Percentiles rank a stretch among this genome's conserved stretches.
Conservation (phyloP, 2,113 vertebrate species). For the Muscicapa adusta region DNA sequence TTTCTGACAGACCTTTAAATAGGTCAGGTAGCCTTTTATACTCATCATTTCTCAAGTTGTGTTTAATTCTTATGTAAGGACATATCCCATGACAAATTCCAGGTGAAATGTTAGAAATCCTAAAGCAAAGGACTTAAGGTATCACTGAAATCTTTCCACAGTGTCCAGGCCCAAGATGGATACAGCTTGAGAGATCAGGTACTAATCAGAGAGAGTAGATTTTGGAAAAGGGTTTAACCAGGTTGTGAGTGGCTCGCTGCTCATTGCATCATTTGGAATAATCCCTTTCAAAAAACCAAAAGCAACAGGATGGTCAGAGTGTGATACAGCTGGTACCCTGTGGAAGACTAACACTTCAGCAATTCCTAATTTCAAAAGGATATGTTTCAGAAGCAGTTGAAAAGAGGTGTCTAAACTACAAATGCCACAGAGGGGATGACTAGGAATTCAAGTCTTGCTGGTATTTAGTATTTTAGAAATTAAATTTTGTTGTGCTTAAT, state of each 20-base stretch:
- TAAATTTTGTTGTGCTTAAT: background rate
- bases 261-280: fast-evolving
- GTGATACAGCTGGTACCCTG: fast-evolving
- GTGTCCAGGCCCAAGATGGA: background rate
- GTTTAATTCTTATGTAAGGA: background rate
- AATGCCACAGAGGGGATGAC: background rate
- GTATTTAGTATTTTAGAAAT: background rate
- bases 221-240: background rate
- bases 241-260: background rate
- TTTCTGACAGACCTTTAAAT: background rate
- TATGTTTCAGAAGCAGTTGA: background rate
- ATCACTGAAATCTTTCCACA: background rate
- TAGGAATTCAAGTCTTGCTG: background rate
- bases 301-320: background rate
- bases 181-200: background rate
- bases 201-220: background rate
- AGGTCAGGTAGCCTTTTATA: background rate
- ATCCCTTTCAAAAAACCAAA: background rate
- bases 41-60: background rate
- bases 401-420: background rate
- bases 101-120: background rate
- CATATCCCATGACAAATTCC: background rate
- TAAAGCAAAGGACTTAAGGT: background rate
- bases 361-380: background rate
- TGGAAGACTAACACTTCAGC: background rate